Base-by-base conservation (phyloP, 2,797 vertebrate genomes). In the Pelobates cultripes region DNA sequence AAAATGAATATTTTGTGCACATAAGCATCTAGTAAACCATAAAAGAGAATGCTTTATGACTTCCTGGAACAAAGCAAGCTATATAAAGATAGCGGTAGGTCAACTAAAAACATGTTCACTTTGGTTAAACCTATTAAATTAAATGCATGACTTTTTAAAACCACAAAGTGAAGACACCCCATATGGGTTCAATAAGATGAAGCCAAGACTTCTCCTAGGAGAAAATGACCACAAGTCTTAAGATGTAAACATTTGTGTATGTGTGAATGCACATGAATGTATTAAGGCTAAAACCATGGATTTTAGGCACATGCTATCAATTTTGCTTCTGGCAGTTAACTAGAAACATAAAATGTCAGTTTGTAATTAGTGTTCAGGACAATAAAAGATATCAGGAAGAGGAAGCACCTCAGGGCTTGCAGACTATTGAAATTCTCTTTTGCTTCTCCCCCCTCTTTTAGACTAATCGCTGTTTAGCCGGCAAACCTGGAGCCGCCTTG, bases 371-470 rank as follows among this genome's bases (percentile, higher is more conserved):
- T 79, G 77, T 70, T 74, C 76, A 70, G 81, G 66, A 73, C 81
- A 83, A 83, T 83, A 83, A 83, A 83, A 75, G 81, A 79, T 83
- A 75, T 44, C 75, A 83, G 81, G 81, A 83, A 83, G 53, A 79
- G 81, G 81, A 83, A 79, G 77, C 70, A 68, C 81, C 81, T 78
- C 42, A 1, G 81, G 81, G 76, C 76, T 79, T 75, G 78, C 53
- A 70, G 71, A 47, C 76, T 61, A 77, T 77, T 82, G 74, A 55
- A 82, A 77, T 77, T 82, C 80, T 77, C 68, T 15, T 60, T 77
- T 55, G 74, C 69, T 82, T 82, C 60, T 81, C 4, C 61, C 28
- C 61, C 28, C 61, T n/a, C 61, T 51, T 51, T 76, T 57, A 43
- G 51, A 57, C 45, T 77, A 82, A 82, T 77, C 61, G 80, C 42